Conservation (phyloP, 2,888 invertebrate genomes). For the Dilophus febrilis region DNA sequence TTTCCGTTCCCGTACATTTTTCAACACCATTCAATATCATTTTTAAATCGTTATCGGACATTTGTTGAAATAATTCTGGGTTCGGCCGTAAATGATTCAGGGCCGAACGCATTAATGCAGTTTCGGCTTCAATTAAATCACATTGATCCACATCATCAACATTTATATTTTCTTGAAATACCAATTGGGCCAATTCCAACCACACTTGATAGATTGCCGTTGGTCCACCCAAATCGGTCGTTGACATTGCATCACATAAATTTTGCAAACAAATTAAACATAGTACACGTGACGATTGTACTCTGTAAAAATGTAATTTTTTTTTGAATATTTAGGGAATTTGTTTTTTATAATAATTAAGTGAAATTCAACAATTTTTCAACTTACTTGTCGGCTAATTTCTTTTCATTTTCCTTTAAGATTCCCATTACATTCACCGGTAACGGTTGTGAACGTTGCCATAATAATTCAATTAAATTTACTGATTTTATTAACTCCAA, state of each 20-base stretch:
- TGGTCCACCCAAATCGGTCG: slow-evolving; percentile 47
- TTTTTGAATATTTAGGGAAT: too few relatives aligned
- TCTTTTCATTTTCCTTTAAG: slow-evolving; percentile 33
- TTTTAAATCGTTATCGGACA: slow-evolving; percentile 40
- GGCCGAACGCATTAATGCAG: slow-evolving; percentile 57
- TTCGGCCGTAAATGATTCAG: slow-evolving; percentile 44
- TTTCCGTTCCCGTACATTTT: slow-evolving; percentile 36
- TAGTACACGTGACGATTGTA: slow-evolving; percentile 40
- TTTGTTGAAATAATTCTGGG: slow-evolving; percentile 34
- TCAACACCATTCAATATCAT: slow-evolving; percentile 36
- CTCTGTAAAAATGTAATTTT: slow-evolving; percentile 26
- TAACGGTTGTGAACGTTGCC: slow-evolving; percentile 24
- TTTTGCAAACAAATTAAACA: slow-evolving; percentile 54
- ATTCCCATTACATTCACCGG: slow-evolving; percentile 37
- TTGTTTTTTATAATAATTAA: too few relatives aligned
- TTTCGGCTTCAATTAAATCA: slow-evolving; percentile 47
- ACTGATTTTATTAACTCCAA: slow-evolving; percentile 41
- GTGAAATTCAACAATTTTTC: slow-evolving; percentile 2
- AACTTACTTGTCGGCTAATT: slow-evolving; percentile 35
- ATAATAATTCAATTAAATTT: slow-evolving; percentile 38
- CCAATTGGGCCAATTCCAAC: slow-evolving; percentile 44
- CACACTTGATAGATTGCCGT: slow-evolving; percentile 44
- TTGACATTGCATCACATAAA: slow-evolving; percentile 41
- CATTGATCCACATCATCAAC: slow-evolving; percentile 24
- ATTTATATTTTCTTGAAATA: slow-evolving; percentile 33